A percentile compares a stretch with the other conserved stretches of the same genome.
phyloP scores from a whole-genome alignment of 2,888 invertebrate species.

The Allygus modestus region DNA sequence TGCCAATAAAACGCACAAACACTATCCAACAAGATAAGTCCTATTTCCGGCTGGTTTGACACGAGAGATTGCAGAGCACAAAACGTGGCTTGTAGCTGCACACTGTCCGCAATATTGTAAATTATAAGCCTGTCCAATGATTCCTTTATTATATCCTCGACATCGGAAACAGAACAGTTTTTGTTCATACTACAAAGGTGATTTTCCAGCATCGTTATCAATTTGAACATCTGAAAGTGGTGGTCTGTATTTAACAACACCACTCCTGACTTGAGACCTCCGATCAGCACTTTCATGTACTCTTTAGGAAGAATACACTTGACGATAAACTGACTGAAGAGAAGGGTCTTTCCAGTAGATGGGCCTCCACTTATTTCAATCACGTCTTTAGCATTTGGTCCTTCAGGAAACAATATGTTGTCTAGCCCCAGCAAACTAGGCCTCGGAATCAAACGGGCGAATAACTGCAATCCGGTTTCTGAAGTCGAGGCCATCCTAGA shows the following conservation, averaged over 20 bases:
- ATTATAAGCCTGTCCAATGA: slow-evolving; percentile 73
- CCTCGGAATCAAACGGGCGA: slow-evolving; percentile 77
- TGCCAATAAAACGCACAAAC: slow-evolving; percentile 78
- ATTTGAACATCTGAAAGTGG: slow-evolving; percentile 75
- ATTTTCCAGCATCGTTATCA: slow-evolving; percentile 73
- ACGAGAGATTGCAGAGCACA: slow-evolving; percentile 74
- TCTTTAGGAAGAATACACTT: slow-evolving; percentile 75
- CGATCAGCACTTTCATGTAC: slow-evolving; percentile 71
- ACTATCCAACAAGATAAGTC: slow-evolving; percentile 76
- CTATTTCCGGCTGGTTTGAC: slow-evolving; percentile 73
- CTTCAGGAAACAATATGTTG: slow-evolving; percentile 75
- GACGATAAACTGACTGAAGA: slow-evolving; percentile 76
- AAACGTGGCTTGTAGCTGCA: slow-evolving; percentile 73
- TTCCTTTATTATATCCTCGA: slow-evolving; percentile 68
- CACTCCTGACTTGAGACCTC: slow-evolving; percentile 75
- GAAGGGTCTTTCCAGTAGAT: slow-evolving; percentile 75
- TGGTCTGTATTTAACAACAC: slow-evolving; percentile 77
- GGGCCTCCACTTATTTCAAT: slow-evolving; percentile 76
- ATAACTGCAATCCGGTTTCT: slow-evolving; percentile 80
- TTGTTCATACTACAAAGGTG: slow-evolving; percentile 71
- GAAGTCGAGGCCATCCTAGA: slow-evolving; percentile 47
- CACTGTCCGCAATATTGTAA: slow-evolving; percentile 74
- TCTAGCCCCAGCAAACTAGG: slow-evolving; percentile 76
- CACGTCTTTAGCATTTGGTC: slow-evolving; percentile 74
- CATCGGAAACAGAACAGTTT: slow-evolving; percentile 33